Base-by-base conservation (phyloP, 2,888 invertebrate species). In the Aleiodes testaceus region DNA sequence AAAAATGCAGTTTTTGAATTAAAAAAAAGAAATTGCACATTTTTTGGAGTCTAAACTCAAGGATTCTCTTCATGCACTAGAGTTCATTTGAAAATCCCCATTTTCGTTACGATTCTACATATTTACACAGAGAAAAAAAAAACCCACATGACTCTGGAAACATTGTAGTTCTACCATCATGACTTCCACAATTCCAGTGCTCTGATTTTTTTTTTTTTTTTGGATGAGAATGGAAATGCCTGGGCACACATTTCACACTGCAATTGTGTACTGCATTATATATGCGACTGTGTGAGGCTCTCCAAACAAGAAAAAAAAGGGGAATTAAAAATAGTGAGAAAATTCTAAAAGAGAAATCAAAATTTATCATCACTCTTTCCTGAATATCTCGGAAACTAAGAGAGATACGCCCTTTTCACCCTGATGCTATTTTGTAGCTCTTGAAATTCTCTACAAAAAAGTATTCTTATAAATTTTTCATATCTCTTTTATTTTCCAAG, bases 101-200 rank as follows among this genome's bases (percentile, higher is more conserved):
- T 36, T 74, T 74, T 74, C 72, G 71, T 69, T 74, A 66, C 42
- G 63, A 71, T 74, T 72, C 66, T 69, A 74, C 72, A 65, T 70
- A 72, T 75, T 74, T 74, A 72, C 74, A 68, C 63, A 52, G 66
- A 66, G 66, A 44, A 63, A 42, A 44, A 22, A 45, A 16, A 47
- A 47, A 47, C 20, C 22, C 11, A 12, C 20, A 63, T 45, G 42
- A 63, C 45, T 45, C n/a, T 18, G 44, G 20, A 63, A 20, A 44
- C 20, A 7, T 52, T 61, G 50, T 42, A 20, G 22, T 22, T 12
- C 66, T 65, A 61, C 36, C n/a, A 72, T 65, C 65, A 42, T 53
- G 74, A 66, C 47, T 71, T 66, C 64, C 64, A 52, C 53, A 20
- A 16, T 42, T 14, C 0, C 36, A 7, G 18, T 18, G 18, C 14